These are phyloP conservation scores for Apteryx mantelli DNA, from an alignment of 2,113 vertebrate species.

Conservation along the genomic window DNA sequence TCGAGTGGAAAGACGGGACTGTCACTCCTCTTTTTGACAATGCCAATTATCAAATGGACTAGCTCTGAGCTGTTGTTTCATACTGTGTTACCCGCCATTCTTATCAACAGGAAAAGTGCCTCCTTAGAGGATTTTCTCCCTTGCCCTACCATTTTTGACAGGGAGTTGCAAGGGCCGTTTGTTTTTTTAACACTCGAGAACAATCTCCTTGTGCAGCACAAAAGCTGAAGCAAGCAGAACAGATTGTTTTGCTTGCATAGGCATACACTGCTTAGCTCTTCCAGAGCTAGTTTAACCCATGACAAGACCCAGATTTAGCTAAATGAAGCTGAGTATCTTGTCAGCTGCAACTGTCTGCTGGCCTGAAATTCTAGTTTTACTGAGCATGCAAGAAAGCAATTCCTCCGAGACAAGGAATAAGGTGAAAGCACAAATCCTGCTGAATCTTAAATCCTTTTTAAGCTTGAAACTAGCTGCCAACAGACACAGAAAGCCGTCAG, in stretches of 20 bases:
- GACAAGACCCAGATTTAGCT: neutral
- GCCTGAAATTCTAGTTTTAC: neutral
- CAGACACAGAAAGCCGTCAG: neutral
- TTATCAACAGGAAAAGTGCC: neutral
- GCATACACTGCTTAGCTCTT: conserved; percentile 13
- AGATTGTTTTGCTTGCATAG: neutral
- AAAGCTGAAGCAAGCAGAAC: neutral
- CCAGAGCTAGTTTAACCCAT: neutral
- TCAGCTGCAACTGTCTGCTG: neutral
- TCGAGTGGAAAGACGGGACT: conserved; percentile 87
- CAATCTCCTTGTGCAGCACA: neutral
- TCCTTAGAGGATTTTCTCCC: neutral
- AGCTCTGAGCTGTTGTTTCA: neutral
- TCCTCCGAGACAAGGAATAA: neutral
- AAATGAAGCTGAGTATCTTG: neutral
- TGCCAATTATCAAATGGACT: conserved; percentile 40
- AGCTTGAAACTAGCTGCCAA: neutral
- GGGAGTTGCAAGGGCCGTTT: neutral
- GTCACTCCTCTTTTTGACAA: conserved; percentile 85
- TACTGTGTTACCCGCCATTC: fast-evolving
- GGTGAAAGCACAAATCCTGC: neutral
- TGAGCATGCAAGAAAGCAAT: neutral
- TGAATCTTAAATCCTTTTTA: neutral
- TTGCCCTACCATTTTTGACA: neutral
- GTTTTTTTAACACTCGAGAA: neutral